Base-by-base conservation (phyloP, 2,888 invertebrate genomes). In the Tetrapedia diversipes region DNA sequence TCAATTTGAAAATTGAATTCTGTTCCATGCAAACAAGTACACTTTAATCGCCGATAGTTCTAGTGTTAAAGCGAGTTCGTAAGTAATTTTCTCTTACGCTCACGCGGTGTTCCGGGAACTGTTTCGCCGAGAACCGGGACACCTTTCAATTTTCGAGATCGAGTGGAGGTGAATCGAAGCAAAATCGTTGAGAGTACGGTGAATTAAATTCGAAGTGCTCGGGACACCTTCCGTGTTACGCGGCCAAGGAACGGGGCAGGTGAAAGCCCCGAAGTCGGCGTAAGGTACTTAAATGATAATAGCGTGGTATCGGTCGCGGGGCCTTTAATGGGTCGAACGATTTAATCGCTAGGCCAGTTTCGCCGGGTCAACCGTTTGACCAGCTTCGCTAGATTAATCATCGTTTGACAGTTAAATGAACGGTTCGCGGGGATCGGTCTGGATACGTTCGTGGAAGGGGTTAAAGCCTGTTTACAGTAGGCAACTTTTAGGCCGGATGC, bases 371-470 rank as follows among this genome's bases (percentile, higher is more conserved):
- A 61, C 61, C 64, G 54, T 67, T 74, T 67, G 67, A 53, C 76
- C 59, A 22, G 29, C 43, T 41, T 34, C 68, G 34, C 10, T 56
- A 78, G 64, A 72, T 79, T 69, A 79, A 72, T 79, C 79, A 79
- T 53, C 49, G 61, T 72, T 72, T 69, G 79, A 79, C 79, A 57
- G 79, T 60, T 45, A 72, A 79, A 79, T 73, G 53, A 72, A 56
- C 39, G 72, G 65, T 65, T 65, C 51, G 53, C 61, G 22, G 41
- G 53, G 57, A 78, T 78, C 56, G 63, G 79, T 56, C 56, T 45
- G 32, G 60, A 64, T 43, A 56, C n/a, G n/a, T n/a, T 61, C 47
- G 49, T 51, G 43, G n/a, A n/a, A n/a, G n/a, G n/a, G n/a, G n/a
- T n/a, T n/a, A n/a, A n/a, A n/a, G n/a, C n/a, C n/a, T n/a, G n/a